Evolutionary conservation across 2,888 invertebrate genomes (phyloP).

Genomic region (Temnothorax ravouxi): DNA sequence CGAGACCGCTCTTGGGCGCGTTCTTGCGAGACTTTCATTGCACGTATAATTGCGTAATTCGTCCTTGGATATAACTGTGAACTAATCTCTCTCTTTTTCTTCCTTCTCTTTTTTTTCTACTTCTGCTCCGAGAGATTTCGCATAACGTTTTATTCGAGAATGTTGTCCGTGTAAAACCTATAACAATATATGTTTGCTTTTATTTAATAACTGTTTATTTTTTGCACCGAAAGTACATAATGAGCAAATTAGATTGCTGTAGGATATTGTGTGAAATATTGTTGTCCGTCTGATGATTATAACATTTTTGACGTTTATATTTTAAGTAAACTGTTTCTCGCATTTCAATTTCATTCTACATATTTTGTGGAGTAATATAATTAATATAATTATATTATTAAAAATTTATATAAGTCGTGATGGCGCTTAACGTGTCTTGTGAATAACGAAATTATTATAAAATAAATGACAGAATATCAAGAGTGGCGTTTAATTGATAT

Average conservation of each 20-base stretch:
- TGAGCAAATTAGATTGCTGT: conserved; percentile 7
- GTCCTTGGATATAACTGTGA: not conserved
- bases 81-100: not conserved
- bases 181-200: conserved; percentile 26
- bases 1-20: conserved; percentile 26
- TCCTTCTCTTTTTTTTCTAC: not conserved
- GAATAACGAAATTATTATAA: not conserved
- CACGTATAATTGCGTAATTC: conserved; percentile 44
- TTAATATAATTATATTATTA: not conserved
- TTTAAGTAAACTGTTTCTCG: conserved; percentile 1
- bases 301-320: conserved; percentile 35
- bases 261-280: conserved; percentile 21
- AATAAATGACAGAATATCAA: not conserved
- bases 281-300: not conserved
- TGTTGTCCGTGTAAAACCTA: not conserved
- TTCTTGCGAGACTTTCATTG: conserved; percentile 47
- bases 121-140: not conserved
- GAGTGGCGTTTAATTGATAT: not conserved
- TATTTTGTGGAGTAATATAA: not conserved
- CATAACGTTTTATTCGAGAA: conserved; percentile 7
- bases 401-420: not conserved
- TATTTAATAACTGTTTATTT: conserved; percentile 19
- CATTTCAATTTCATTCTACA: not conserved
- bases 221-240: conserved; percentile 6
- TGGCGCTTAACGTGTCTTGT: not conserved